A percentile compares a stretch with the other conserved stretches of the same genome.
Conservation (phyloP, 2,888 invertebrate species). For the Diarsia rubi region DNA sequence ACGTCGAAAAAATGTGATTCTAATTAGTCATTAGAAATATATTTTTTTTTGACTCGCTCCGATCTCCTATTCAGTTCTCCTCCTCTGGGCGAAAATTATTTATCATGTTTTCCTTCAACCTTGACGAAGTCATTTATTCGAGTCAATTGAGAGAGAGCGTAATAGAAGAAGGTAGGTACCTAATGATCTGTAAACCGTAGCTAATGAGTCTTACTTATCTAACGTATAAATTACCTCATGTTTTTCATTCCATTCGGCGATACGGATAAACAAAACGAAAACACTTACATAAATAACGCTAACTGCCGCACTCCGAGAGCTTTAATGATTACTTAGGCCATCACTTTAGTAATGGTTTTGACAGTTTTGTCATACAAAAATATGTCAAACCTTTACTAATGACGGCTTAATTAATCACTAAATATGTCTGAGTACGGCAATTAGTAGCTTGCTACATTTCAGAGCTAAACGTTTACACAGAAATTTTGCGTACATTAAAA, state of each 20-base stretch:
- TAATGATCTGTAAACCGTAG: constrained; percentile 29
- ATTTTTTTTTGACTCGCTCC: too few species aligned
- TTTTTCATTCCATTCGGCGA: constrained; percentile 30
- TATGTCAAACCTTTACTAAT: too few species aligned
- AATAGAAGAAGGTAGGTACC: constrained; percentile 11
- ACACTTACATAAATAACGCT: constrained; percentile 24
- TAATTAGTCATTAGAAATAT: too few species aligned
- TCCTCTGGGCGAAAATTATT: not conserved
- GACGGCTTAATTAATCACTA: too few species aligned
- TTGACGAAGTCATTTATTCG: constrained; percentile 25
- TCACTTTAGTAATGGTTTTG: too few species aligned
- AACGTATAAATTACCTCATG: constrained; percentile 19
- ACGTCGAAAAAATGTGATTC: too few species aligned
- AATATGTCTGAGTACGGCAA: too few species aligned
- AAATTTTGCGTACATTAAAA: constrained; percentile 43
- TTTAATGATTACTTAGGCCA: too few species aligned
- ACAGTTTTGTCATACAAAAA: too few species aligned
- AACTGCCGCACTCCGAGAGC: too few species aligned
- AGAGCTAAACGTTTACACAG: constrained; percentile 33
- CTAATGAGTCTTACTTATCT: constrained; percentile 14
- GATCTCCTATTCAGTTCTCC: not conserved
- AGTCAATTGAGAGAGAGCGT: constrained; percentile 3
- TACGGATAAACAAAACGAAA: constrained; percentile 24
- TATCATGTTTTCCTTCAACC: not conserved
- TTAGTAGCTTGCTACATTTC: constrained; percentile 21